phyloP scores from a whole-genome alignment of 2,113 vertebrate species.

The Trachemys scripta region DNA sequence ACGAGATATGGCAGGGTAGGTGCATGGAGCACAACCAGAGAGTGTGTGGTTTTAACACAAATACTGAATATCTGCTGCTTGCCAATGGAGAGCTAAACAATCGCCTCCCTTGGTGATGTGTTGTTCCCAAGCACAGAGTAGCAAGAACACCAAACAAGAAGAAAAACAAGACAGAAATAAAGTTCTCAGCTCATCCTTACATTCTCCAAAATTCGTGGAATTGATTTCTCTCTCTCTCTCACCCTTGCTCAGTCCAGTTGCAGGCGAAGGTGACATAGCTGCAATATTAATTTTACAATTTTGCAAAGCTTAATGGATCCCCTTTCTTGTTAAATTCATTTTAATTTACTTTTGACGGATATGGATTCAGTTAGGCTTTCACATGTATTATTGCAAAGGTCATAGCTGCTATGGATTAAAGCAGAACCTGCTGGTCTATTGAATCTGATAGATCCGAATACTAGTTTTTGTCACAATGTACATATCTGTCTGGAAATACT shows the following conservation, averaged over 20 bases:
- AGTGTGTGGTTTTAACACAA: background rate
- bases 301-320: conserved; percentile 79
- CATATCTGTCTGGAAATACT: background rate
- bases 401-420: conserved; percentile 24
- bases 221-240: conserved; percentile 86
- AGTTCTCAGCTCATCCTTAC: conserved; percentile 78
- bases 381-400: conserved; percentile 57
- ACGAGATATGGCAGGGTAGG: fast-evolving
- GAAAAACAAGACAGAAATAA: conserved; percentile 60
- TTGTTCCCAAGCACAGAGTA: conserved; percentile 37
- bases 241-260: conserved; percentile 87
- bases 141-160: conserved; percentile 77
- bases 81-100: background rate
- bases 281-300: conserved; percentile 86
- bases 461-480: background rate
- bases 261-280: conserved; percentile 88
- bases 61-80: background rate
- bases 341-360: conserved; percentile 61
- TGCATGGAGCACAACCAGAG: background rate
- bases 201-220: conserved; percentile 88
- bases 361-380: conserved; percentile 67
- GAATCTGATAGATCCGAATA: background rate
- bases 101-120: conserved; percentile 32
- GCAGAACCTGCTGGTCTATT: conserved; percentile 5
- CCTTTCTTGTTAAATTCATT: conserved; percentile 68